Conservation (phyloP, 1,140 invertebrate genomes). For the Drosophila mauritiana region DNA sequence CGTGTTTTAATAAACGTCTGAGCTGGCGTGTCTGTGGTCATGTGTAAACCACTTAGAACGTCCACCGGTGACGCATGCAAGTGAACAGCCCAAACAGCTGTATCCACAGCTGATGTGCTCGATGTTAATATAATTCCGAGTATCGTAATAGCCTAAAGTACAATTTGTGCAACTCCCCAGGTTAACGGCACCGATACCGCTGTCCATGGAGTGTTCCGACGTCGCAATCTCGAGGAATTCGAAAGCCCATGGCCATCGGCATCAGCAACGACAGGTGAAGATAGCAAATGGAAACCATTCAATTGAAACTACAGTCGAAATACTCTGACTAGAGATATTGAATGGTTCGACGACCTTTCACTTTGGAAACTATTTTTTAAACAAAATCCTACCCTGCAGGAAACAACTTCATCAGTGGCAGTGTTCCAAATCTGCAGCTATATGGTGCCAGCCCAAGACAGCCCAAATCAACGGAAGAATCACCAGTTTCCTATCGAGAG, state of each 20-base stretch:
- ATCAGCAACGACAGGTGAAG: conserved; percentile 53
- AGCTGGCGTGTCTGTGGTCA: conserved; percentile 47
- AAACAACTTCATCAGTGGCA: conserved; percentile 52
- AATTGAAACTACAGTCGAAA: conserved; percentile 11
- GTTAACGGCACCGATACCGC: conserved; percentile 73
- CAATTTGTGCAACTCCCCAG: conserved; percentile 44
- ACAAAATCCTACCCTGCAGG: conserved; percentile 11
- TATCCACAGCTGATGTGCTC: conserved; percentile 53
- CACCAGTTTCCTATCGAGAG: conserved; percentile 20
- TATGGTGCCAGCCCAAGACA: conserved; percentile 20
- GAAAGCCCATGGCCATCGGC: conserved; percentile 64
- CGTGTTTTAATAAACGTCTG: conserved; percentile 11
- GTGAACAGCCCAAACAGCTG: conserved; percentile 39
- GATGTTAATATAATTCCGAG: background rate
- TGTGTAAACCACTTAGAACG: conserved; percentile 36
- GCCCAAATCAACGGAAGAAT: conserved; percentile 5
- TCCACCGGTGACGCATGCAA: conserved; percentile 45
- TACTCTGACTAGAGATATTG: background rate
- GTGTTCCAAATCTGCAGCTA: conserved; percentile 59
- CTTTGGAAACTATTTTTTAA: background rate
- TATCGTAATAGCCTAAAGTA: conserved; percentile 40
- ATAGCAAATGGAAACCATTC: conserved; percentile 19
- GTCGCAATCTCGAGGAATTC: conserved; percentile 74
- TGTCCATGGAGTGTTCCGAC: conserved; percentile 78
- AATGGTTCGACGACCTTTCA: background rate